These are phyloP conservation scores for Drosophila mayri DNA, from an alignment of 1,140 invertebrate genomes.

Conservation along the genomic window DNA sequence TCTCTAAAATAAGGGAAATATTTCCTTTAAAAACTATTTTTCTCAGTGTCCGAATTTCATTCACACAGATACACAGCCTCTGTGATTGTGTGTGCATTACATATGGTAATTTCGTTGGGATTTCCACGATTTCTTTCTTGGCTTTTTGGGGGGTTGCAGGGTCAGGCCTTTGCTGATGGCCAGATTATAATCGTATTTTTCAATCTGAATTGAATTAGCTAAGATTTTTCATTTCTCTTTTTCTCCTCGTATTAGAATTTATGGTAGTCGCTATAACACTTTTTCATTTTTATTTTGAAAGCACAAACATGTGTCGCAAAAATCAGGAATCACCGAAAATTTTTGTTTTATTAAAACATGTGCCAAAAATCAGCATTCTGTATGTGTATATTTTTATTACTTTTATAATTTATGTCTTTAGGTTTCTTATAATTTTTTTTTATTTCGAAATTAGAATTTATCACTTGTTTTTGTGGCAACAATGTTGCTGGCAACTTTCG, in stretches of 20 bases:
- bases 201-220: constrained; percentile 62
- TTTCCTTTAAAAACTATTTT: neutral
- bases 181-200: constrained; percentile 59
- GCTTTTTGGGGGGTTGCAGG: constrained; percentile 14
- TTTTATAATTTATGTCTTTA: constrained; percentile 43
- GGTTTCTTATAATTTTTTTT: constrained; percentile 1
- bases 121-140: constrained; percentile 37
- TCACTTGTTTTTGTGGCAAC: constrained; percentile 45
- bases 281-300: constrained; percentile 1
- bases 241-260: constrained; percentile 30
- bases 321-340: constrained; percentile 10
- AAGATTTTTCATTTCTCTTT: constrained; percentile 42
- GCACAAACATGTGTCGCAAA: constrained; percentile 30
- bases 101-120: constrained; percentile 70
- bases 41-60: constrained; percentile 15
- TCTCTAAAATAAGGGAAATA: neutral
- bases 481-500: constrained; percentile 69
- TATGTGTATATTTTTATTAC: constrained; percentile 17
- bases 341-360: constrained; percentile 33
- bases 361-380: constrained; percentile 31
- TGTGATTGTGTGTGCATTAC: constrained; percentile 41
- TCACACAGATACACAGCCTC: constrained; percentile 23
- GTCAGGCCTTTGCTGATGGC: constrained; percentile 30
- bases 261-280: constrained; percentile 29
- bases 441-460: constrained; percentile 27